A percentile compares a stretch with the other conserved stretches of the same genome.
These are phyloP conservation scores for Andrena minutula DNA, from an alignment of 2,888 invertebrate species.

Conservation along the genomic window DNA sequence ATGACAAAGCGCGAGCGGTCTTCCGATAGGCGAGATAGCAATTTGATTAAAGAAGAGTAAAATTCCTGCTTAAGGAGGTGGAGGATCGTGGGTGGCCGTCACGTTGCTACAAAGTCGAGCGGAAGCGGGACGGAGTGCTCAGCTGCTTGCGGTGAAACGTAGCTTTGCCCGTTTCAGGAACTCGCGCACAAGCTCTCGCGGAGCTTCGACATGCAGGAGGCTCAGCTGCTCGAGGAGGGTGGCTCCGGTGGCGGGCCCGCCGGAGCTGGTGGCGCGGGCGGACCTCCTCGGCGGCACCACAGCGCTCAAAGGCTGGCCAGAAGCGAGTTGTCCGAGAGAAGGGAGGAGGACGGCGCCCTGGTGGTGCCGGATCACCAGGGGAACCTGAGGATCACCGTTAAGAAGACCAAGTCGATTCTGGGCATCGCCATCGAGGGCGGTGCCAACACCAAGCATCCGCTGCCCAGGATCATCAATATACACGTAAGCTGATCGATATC, in stretches of 20 bases:
- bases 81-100: slow-evolving; percentile 35
- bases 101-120: slow-evolving; percentile 38
- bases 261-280: slow-evolving; percentile 77
- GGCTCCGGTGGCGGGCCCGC: slow-evolving; percentile 72
- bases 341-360: slow-evolving; percentile 90
- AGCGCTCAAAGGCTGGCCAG: slow-evolving; percentile 81
- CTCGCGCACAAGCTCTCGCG: slow-evolving; percentile 94
- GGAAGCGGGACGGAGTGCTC: slow-evolving; percentile 3
- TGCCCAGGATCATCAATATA: slow-evolving; percentile 98
- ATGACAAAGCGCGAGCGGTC: neutral
- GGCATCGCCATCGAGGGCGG: slow-evolving; percentile 99
- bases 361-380: slow-evolving; percentile 95
- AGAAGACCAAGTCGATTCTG: slow-evolving; percentile 96
- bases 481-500: slow-evolving; percentile 89
- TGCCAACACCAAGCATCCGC: slow-evolving; percentile 96
- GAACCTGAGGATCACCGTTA: slow-evolving; percentile 94
- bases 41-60: neutral
- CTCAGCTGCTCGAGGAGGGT: slow-evolving; percentile 83
- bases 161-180: slow-evolving; percentile 87
- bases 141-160: slow-evolving; percentile 42
- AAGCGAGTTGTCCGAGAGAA: slow-evolving; percentile 78
- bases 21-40: neutral
- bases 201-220: slow-evolving; percentile 94
- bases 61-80: neutral
- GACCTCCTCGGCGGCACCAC: slow-evolving; percentile 81